Evolutionary conservation across 2,888 invertebrate species (phyloP), one percentile per base, ranked within the genome.

Genomic region (Bimastos eiseni): DNA sequence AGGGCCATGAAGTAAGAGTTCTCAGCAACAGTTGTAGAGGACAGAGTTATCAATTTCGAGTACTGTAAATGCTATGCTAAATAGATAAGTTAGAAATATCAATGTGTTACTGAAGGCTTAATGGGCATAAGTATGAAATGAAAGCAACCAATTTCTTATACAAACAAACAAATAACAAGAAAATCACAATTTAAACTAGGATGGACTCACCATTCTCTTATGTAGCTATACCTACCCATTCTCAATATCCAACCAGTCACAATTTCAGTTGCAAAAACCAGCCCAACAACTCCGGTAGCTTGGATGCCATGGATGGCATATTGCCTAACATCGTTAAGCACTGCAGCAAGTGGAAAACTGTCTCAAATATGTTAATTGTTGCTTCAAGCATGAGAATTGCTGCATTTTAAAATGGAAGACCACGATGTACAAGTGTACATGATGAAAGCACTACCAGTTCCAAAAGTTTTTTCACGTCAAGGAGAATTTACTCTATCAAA

Each of bases 181-280:
- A 70, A 6, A 8, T n/a, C 17, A 70, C 15, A 4, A 70, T 70
- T n/a, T 70, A 3, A 70, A 70, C 30, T 70, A 17, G 70, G n/a
- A n/a, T n/a, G 70, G n/a, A 70, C 70, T 70, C 70, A 70, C 70
- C 70, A n/a, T 70, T 70, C n/a, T 70, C 70, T n/a, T n/a, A 55
- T 44, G 44, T 5, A 70, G 70, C 70, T 70, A n/a, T 70, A 70
- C 70, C 70, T 70, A 70, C 70, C 70, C 30, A 13, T n/a, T 70
- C 70, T 70, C 70, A 70, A 70, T 70, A 8, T 70, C 70, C 70
- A 70, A 70, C n/a, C 30, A n/a, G 1, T n/a, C 70, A 70, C 70
- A n/a, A 70, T n/a, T 55, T 70, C 30, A n/a, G 30, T 70, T n/a
- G n/a, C 70, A 70, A n/a, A 70, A 70, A 30, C 70, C 3, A 21